These are phyloP conservation scores for Trichonephila clavata DNA, from an alignment of 1,140 invertebrate genomes.

Conservation along the genomic window DNA sequence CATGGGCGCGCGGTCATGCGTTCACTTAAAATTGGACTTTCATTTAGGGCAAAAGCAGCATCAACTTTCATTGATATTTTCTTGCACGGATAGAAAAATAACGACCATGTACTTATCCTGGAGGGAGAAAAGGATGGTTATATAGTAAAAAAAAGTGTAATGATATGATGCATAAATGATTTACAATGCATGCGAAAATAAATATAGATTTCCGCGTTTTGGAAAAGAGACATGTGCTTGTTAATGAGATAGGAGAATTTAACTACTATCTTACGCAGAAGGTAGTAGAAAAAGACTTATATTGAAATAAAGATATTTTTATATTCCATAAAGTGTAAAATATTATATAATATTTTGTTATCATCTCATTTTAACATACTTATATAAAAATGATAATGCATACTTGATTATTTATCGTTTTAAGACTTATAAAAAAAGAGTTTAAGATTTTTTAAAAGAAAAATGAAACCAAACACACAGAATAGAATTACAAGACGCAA, in stretches of 20 bases:
- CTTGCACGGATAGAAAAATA: conserved; percentile 25
- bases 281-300: neutral
- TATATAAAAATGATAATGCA: too few species aligned
- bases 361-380: too few species aligned
- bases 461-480: too few species aligned
- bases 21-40: conserved; percentile 35
- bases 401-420: too few species aligned
- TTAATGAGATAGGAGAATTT: neutral
- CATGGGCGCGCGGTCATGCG: conserved; percentile 43
- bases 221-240: neutral
- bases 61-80: conserved; percentile 23
- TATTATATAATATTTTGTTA: too few species aligned
- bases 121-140: neutral
- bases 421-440: too few species aligned
- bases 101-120: neutral
- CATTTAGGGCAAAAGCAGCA: conserved; percentile 33
- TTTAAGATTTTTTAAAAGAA: too few species aligned
- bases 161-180: conserved; percentile 49
- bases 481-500: too few species aligned
- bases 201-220: conserved; percentile 4
- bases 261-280: neutral
- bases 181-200: conserved; percentile 18
- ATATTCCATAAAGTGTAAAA: too few species aligned
- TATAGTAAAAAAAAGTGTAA: conserved; percentile 21
- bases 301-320: too few species aligned